Conservation (phyloP, 1,140 invertebrate genomes). For the Pseudomyrmex pallidus region DNA sequence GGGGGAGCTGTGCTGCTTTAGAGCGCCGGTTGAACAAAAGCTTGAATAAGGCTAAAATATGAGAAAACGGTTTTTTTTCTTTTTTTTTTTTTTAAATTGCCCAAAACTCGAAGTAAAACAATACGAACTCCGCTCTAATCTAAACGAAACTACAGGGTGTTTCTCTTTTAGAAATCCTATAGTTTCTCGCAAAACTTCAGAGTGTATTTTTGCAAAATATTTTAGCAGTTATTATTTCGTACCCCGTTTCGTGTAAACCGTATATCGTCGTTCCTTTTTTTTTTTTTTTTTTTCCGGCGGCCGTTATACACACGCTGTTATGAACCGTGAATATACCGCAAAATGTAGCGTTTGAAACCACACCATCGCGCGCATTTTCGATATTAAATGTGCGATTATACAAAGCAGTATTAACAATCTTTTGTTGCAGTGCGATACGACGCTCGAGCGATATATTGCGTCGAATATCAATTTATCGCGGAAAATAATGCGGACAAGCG, state of each 20-base stretch:
- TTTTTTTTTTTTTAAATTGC: background rate
- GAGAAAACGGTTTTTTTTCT: conserved; percentile 16
- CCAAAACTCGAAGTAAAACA: conserved; percentile 21
- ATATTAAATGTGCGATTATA: conserved; percentile 45
- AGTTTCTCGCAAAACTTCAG: background rate
- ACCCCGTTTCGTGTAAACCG: background rate
- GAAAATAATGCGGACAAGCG: conserved; percentile 23
- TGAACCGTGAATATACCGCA: background rate
- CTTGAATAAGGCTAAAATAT: conserved; percentile 8
- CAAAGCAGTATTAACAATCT: conserved; percentile 26
- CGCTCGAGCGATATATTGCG: conserved; percentile 6
- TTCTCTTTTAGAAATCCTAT: no score
- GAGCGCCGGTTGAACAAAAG: conserved; percentile 8
- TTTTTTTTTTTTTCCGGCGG: background rate
- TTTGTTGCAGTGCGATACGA: conserved; percentile 9
- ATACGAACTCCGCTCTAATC: conserved; percentile 25
- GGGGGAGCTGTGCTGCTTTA: background rate
- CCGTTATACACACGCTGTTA: background rate
- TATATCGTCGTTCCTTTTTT: background rate
- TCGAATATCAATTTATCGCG: conserved; percentile 21
- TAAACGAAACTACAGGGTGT: background rate
- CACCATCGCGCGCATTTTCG: conserved; percentile 23
- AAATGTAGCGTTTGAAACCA: background rate
- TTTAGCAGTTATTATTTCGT: background rate
- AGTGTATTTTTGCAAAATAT: background rate